These are phyloP conservation scores for Bufo bufo DNA, from an alignment of 2,113 vertebrate species.

Conservation along the genomic window DNA sequence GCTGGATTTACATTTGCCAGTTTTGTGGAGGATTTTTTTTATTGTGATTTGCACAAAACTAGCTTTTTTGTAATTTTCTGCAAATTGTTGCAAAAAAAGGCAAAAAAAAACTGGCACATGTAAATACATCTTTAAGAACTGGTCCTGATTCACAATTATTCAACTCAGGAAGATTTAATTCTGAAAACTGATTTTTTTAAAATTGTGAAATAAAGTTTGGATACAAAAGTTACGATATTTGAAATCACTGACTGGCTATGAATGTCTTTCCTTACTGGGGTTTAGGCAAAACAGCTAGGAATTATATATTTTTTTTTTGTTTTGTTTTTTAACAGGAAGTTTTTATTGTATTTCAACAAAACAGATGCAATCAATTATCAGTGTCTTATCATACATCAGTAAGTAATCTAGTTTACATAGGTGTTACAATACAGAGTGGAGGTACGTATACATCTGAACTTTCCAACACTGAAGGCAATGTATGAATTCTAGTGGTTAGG, in stretches of 20 bases:
- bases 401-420: too few relatives aligned
- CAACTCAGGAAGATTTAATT: constrained; percentile 39
- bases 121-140: neutral
- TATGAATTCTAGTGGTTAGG: too few relatives aligned
- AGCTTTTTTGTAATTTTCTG: neutral
- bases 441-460: too few relatives aligned
- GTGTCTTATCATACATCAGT: too few relatives aligned
- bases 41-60: neutral
- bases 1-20: neutral
- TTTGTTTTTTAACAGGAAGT: too few relatives aligned
- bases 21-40: neutral
- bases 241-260: neutral
- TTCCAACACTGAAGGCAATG: too few relatives aligned
- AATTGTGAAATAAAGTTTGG: constrained; percentile 45
- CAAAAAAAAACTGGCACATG: neutral
- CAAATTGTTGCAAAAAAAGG: neutral
- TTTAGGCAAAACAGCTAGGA: neutral
- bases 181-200: constrained; percentile 6
- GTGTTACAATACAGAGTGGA: too few relatives aligned
- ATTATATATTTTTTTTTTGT: too few relatives aligned
- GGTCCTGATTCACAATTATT: constrained; percentile 46
- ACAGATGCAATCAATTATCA: too few relatives aligned
- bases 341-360: too few relatives aligned
- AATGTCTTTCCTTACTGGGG: neutral
- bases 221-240: neutral